These are phyloP conservation scores for Ctenosaura bakeri DNA, from an alignment of 2,797 vertebrate genomes.

Conservation along the genomic window DNA sequence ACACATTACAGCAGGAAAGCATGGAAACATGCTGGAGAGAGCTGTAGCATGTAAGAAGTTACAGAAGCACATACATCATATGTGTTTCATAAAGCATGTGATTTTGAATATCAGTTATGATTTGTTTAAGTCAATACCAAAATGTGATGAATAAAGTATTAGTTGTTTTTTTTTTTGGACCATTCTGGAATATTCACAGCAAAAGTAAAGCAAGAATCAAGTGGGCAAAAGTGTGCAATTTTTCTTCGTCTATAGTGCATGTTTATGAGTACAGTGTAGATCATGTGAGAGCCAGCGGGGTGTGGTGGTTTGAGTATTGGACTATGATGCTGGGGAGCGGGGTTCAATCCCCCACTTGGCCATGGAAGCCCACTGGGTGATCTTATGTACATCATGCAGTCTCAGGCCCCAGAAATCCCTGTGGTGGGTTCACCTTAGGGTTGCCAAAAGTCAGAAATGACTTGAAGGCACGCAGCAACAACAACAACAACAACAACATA, in stretches of 20 bases:
- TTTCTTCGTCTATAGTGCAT: background rate
- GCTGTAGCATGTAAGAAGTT: background rate
- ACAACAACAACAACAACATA: background rate
- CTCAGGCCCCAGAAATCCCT: no score
- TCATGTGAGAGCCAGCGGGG: background rate
- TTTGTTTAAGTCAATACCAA: background rate
- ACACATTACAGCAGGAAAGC: background rate
- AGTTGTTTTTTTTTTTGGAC: background rate
- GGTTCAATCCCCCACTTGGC: no score
- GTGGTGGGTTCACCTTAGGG: no score
- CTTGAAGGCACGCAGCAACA: no score
- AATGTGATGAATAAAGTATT: background rate
- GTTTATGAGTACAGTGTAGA: background rate
- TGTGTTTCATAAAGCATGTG: background rate
- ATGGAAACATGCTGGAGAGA: constrained; percentile 9
- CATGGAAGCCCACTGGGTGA: no score
- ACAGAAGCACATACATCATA: background rate
- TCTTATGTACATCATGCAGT: no score
- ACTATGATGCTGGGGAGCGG: no score
- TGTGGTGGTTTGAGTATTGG: no score
- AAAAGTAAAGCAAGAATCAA: background rate
- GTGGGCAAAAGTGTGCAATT: background rate
- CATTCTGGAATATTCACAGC: background rate
- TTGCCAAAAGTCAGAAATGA: no score
- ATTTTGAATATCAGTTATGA: background rate